A percentile compares a stretch with the other conserved stretches of the same genome.
Conservation (phyloP, 2,797 vertebrate species). For the Pantherophis vulpinus region DNA sequence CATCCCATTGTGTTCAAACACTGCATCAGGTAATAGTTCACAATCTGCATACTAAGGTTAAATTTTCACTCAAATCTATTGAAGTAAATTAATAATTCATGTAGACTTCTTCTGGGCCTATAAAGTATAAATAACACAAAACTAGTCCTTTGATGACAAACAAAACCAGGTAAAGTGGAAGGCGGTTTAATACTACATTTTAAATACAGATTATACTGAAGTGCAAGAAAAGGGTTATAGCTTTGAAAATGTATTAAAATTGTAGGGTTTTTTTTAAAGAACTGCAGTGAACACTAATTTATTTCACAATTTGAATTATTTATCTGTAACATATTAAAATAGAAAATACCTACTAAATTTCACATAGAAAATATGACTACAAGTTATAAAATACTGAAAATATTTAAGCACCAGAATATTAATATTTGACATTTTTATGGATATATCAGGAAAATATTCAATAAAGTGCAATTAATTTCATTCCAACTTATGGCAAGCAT, state of each 20-base stretch:
- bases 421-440: slow-evolving; percentile 72
- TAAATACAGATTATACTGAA: background rate
- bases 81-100: background rate
- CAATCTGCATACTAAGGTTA: background rate
- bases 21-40: background rate
- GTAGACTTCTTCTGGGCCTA: background rate
- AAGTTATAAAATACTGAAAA: slow-evolving; percentile 79
- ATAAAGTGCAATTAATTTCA: slow-evolving; percentile 75
- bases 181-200: background rate
- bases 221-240: background rate
- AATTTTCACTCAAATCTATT: background rate
- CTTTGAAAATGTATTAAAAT: background rate
- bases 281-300: slow-evolving; percentile 62
- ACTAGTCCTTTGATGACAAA: background rate
- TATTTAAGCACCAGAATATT: slow-evolving; percentile 76
- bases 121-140: background rate
- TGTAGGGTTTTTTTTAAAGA: slow-evolving; percentile 26
- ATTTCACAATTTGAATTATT: slow-evolving; percentile 71
- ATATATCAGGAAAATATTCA: slow-evolving; percentile 71
- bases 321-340: slow-evolving; percentile 79
- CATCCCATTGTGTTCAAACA: background rate
- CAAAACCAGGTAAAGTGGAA: background rate
- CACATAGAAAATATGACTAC: slow-evolving; percentile 77
- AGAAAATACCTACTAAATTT: slow-evolving; percentile 74
- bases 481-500: slow-evolving; percentile 65